Percentiles rank a stretch among this genome's conserved stretches.
These are phyloP conservation scores for Psilopsiagon aymara DNA, from an alignment of 2,113 vertebrate species.

Conservation along the genomic window DNA sequence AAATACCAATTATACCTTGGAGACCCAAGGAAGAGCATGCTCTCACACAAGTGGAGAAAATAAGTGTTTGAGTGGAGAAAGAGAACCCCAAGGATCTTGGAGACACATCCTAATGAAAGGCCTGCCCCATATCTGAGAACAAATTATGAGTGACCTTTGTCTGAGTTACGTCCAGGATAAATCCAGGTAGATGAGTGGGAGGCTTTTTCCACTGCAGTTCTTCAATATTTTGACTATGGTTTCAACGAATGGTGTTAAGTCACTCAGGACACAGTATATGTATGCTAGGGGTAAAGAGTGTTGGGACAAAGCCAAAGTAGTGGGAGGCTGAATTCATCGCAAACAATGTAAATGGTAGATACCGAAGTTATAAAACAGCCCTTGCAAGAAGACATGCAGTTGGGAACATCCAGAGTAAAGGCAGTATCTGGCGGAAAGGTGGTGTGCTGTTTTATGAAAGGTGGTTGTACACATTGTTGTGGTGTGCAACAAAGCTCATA, in stretches of 20 bases:
- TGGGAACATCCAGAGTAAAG: neutral
- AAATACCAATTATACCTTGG: neutral
- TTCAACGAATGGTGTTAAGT: neutral
- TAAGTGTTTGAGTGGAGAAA: neutral
- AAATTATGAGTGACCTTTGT: neutral
- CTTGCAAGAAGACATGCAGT: neutral
- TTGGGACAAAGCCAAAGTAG: neutral
- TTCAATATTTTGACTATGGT: neutral
- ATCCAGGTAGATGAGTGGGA: neutral
- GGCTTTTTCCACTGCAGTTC: neutral
- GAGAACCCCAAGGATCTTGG: neutral
- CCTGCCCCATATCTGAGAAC: neutral
- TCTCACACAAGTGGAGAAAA: neutral
- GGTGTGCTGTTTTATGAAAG: neutral
- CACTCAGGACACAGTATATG: neutral
- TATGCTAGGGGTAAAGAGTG: neutral
- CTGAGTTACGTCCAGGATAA: neutral
- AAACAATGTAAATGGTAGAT: neutral
- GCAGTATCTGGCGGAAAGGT: neutral
- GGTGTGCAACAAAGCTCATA: conserved; percentile 42
- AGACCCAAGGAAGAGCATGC: neutral
- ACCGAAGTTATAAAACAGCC: neutral
- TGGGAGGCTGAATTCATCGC: neutral
- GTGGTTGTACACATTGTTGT: neutral
- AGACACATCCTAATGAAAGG: neutral